Percentiles rank a stretch among this genome's conserved stretches.
phyloP scores from a whole-genome alignment of 1,140 invertebrate genomes.

The Calycopis cecrops region DNA sequence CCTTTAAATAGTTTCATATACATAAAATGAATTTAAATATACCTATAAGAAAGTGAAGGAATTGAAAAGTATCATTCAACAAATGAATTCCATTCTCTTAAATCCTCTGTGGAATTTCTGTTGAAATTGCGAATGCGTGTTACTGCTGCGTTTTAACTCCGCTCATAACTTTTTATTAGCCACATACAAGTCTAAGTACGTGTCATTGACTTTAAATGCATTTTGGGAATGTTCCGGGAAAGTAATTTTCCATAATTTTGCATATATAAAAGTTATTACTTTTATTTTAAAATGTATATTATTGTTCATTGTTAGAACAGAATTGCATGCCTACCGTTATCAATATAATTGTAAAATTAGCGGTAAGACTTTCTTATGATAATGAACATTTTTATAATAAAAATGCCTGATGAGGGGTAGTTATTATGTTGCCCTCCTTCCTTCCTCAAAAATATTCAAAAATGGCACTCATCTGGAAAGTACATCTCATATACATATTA shows the following conservation, averaged over 20 bases:
- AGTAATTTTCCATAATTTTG: neutral
- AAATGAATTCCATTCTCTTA: neutral
- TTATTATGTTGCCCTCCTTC: neutral
- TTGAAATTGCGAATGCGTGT: neutral
- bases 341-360: neutral
- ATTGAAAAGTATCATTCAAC: too few relatives aligned
- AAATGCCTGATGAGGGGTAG: neutral
- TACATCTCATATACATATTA: too few relatives aligned
- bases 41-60: too few relatives aligned
- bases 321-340: neutral
- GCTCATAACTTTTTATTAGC: constrained; percentile 5
- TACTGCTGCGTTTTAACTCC: constrained; percentile 6
- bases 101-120: neutral
- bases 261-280: neutral
- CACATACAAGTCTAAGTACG: constrained; percentile 10
- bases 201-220: constrained; percentile 11
- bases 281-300: too few relatives aligned
- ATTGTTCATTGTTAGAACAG: neutral
- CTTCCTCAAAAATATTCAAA: too few relatives aligned
- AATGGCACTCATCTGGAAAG: too few relatives aligned
- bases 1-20: too few relatives aligned
- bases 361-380: neutral
- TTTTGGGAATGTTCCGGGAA: constrained; percentile 2
- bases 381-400: neutral
- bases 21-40: too few relatives aligned